Base-by-base conservation (phyloP, 1,140 invertebrate genomes). In the Saccostrea glomerata region DNA sequence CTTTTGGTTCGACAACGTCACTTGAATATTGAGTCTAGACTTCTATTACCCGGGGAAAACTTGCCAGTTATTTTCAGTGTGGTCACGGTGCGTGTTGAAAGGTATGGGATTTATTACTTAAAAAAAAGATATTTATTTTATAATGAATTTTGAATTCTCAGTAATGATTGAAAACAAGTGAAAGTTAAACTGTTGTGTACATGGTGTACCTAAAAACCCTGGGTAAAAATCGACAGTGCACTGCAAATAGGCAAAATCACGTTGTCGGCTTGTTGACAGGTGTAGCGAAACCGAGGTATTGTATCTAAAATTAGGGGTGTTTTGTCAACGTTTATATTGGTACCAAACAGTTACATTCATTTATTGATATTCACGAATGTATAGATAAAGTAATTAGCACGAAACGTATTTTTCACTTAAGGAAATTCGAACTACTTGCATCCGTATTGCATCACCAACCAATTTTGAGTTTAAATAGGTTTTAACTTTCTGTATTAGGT, bases 351-450 rank as follows among this genome's bases (percentile, higher is more conserved):
- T 3, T 47, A 47, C 47, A 47, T 47, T 7, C 9, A 47, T 47
- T 47, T 47, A 7, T 47, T 47, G 47, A 47, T 5, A 7, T 47
- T 47, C 47, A 47, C 47, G 9, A 47, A 9, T 47, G 47, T 47
- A 47, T 47, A 47, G 5, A 47, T 9, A n/a, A n/a, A n/a, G n/a
- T n/a, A n/a, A n/a, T n/a, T n/a, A n/a, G 9, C 47, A 47, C 9
- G 47, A 9, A 47, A 47, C 47, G 5, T 6, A 6, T 77, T 77
- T 36, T 4, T 30, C 23, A 15, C 5, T 77, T 11, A 30, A 77
- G 70, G 70, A 77, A 77, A 77, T 77, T 77, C 70, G 70, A 77
- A 77, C 58, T 17, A 12, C 11, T 40, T 30, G 25, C 70, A 77
- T 77, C 70, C 70, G 25, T 17, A 30, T 77, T 77, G 25, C 70